Percentiles rank a stretch among this genome's conserved stretches.
Conservation (phyloP, 2,888 invertebrate species). For the Schizaphis graminum region DNA sequence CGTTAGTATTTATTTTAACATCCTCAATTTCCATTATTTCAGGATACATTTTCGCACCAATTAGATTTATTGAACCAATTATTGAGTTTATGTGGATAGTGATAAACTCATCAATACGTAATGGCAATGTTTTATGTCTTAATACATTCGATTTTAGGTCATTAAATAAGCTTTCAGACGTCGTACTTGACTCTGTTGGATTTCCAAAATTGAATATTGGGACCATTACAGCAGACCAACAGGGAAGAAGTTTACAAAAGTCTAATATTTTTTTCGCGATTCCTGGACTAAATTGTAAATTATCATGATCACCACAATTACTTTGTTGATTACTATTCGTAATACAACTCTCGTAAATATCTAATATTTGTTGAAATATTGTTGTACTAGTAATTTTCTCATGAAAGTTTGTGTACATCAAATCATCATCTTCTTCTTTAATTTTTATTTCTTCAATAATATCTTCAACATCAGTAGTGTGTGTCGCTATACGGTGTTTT, state of each 20-base stretch:
- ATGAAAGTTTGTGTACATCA: not conserved
- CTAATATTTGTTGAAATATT: constrained; percentile 4
- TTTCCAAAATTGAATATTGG: constrained; percentile 50
- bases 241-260: constrained; percentile 41
- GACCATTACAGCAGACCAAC: constrained; percentile 46
- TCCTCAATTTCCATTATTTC: not conserved
- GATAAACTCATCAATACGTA: not conserved
- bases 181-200: not conserved
- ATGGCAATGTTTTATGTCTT: constrained; percentile 8
- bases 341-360: not conserved
- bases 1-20: not conserved
- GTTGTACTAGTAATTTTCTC: not conserved
- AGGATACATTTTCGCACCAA: not conserved
- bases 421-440: not conserved
- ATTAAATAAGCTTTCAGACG: constrained; percentile 56
- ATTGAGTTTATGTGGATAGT: not conserved
- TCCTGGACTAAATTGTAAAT: not conserved
- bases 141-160: constrained; percentile 34
- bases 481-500: not conserved
- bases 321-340: not conserved
- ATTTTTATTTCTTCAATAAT: not conserved
- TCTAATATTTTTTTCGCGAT: constrained; percentile 38
- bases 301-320: constrained; percentile 27
- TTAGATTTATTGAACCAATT: constrained; percentile 1
- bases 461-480: not conserved